Base-by-base conservation (phyloP, 2,797 vertebrate species). In the Harpagifer antarcticus region DNA sequence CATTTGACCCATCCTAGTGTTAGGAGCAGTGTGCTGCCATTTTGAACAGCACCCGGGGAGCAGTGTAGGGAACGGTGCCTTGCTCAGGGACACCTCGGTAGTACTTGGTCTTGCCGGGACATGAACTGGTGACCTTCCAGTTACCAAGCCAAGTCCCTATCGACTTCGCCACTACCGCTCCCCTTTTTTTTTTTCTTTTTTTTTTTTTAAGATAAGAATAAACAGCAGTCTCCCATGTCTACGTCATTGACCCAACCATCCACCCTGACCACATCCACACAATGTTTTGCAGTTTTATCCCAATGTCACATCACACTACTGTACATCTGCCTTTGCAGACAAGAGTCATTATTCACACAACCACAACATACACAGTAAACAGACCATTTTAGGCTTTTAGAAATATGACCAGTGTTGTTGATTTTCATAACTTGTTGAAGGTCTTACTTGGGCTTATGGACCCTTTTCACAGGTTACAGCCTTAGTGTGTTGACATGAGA, bases 301-400 rank as follows among this genome's bases (percentile, higher is more conserved):
- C 42, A n/a, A 49, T 70, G 42, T 54, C 55, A 59, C 20, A 60
- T 67, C 40, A 60, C 72, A 66, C n/a, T 58, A 43, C 2, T 23
- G 23, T 23, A 23, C 47, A 19, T 42, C 40, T 37, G 27, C 27
- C 19, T 14, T 48, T 14, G 19, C 20, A 47, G n/a, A 45, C 50
- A 55, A 55, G 11, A 61, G 31, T 50, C 43, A 27, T 20, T 16
- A 19, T 56, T 68, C 15, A 19, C 37, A 17, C 5, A 2, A 14
- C 9, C 52, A 57, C 69, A 70, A 42, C 6, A 47, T 23, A 19
- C 37, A 52, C 54, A 64, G 49, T 37, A 40, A 52, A 61, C 58
- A 31, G 14, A 54, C 61, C 0, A 42, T 40, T 68, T 42, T 40
- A 40, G 44, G 37, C 44, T 20, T 63, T 33, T 16, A 14, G 43